Conservation (phyloP, 2,797 vertebrate species). For the Oryzias dopingdopingensis region DNA sequence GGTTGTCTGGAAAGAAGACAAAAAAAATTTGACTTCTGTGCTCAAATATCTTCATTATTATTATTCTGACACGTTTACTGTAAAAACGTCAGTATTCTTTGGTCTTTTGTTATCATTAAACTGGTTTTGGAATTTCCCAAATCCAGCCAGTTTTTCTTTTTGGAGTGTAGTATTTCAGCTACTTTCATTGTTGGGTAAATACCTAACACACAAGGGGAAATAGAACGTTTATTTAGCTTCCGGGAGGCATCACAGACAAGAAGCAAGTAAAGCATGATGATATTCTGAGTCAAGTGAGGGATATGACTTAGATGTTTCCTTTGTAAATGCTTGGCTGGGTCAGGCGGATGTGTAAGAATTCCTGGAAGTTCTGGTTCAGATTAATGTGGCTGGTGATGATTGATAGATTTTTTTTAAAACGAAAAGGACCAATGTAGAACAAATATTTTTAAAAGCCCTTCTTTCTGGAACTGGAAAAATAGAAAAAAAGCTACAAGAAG, state of each 20-base stretch:
- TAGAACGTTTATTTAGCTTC: slow-evolving; percentile 33
- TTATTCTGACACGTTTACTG: slow-evolving; percentile 19
- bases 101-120: slow-evolving; percentile 8
- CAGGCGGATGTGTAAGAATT: slow-evolving; percentile 22
- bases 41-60: slow-evolving; percentile 28
- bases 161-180: slow-evolving; percentile 22
- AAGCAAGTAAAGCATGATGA: slow-evolving; percentile 43
- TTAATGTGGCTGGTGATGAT: slow-evolving; percentile 26
- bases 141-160: slow-evolving; percentile 34
- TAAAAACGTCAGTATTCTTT: slow-evolving; percentile 42
- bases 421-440: slow-evolving; percentile 16
- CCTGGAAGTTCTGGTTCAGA: slow-evolving; percentile 27
- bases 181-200: slow-evolving; percentile 7
- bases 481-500: slow-evolving; percentile 13
- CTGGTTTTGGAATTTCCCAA: slow-evolving; percentile 9
- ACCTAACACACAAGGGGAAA: too few relatives aligned
- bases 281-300: slow-evolving; percentile 62
- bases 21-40: slow-evolving; percentile 15
- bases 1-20: slow-evolving; percentile 7
- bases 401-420: slow-evolving; percentile 27
- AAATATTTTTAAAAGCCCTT: slow-evolving; percentile 14
- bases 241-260: slow-evolving; percentile 36
- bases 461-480: slow-evolving; percentile 16
- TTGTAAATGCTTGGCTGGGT: slow-evolving; percentile 3
- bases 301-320: slow-evolving; percentile 23